Evolutionary conservation across 2,113 vertebrate species (phyloP), one percentile per base, ranked within the genome.

Genomic region (Cinclus mexicanus): DNA sequence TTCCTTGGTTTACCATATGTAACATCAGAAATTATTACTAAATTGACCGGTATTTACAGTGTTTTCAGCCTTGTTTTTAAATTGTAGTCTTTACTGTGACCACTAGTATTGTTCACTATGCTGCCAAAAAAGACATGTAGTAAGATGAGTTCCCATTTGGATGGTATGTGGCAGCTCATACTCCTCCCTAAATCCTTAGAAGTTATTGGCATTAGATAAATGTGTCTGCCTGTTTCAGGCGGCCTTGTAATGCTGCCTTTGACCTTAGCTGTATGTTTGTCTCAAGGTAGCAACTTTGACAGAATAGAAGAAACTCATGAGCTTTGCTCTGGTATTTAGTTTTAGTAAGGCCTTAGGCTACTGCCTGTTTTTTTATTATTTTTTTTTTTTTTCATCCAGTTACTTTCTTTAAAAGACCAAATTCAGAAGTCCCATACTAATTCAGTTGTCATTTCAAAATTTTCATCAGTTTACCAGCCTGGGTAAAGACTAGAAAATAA

Each of bases 11-110:
- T 83, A 44, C 49, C 44, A 56, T 55, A 15, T 56, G 64, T 75
- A 89, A 46, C 20, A 12, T 94, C 57, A 59, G 46, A 93, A 83
- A 46, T 64, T 88, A 76, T 75, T 81, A 4, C 82, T 87, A 84
- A 76, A 83, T 69, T 33, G 25, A 47, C 49, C 87, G 21, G 12
- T 75, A 13, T 56, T 83, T 56, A 14, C 57, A 57, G 29, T 15
- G 20, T 72, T 93, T 92, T 57, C 42, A 67, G 69, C 31, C 53
- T 85, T 75, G 52, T 83, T 94, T 91, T 82, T 56, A 95, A 78
- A 82, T 52, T 87, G 57, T 76, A 81, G 35, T 23, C 16, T 91
- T 91, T 90, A 80, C 59, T 90, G 71, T 92, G 83, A 83, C 3
- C 10, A 53, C 44, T 37, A 28, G 33, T 72, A 78, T 69, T 88